phyloP scores from a whole-genome alignment of 2,888 invertebrate genomes.

The Noctua janthina region DNA sequence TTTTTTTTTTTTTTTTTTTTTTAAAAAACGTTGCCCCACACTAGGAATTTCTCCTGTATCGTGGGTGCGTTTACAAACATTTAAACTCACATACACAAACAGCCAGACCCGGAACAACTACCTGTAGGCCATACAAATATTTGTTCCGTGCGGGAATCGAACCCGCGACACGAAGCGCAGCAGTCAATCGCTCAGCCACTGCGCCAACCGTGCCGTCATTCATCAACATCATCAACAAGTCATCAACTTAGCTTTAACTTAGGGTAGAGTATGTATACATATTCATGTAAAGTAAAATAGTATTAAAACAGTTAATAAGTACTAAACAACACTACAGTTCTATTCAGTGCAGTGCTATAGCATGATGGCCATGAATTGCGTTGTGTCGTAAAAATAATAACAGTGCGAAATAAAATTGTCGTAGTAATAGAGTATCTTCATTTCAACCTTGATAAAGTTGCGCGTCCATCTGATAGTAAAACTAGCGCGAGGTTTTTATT shows the following conservation, averaged over 20 bases:
- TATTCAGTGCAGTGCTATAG: constrained; percentile 67
- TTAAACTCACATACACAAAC: too few species aligned
- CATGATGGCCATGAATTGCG: constrained; percentile 61
- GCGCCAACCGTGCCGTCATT: too few species aligned
- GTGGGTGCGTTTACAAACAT: too few species aligned
- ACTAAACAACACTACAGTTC: constrained; percentile 55
- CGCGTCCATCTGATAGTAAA: constrained; percentile 69
- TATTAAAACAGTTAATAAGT: constrained; percentile 24
- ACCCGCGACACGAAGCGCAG: too few species aligned
- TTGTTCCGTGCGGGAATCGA: too few species aligned
- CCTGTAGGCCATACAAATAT: too few species aligned
- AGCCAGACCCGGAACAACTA: too few species aligned
- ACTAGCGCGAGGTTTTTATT: constrained; percentile 56
- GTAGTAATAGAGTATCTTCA: constrained; percentile 67
- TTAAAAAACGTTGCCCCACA: too few species aligned
- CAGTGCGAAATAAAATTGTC: constrained; percentile 69
- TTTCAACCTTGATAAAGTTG: constrained; percentile 69
- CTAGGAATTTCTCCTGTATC: too few species aligned
- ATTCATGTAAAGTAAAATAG: neutral
- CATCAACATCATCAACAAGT: too few species aligned
- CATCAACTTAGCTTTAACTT: too few species aligned
- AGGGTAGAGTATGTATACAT: neutral
- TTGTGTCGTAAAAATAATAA: constrained; percentile 68
- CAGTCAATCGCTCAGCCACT: too few species aligned
- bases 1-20: neutral